Percentiles rank a stretch among this genome's conserved stretches.
Evolutionary conservation across 2,797 vertebrate genomes (phyloP).

Genomic region (Tenualosa thibaudeaui): DNA sequence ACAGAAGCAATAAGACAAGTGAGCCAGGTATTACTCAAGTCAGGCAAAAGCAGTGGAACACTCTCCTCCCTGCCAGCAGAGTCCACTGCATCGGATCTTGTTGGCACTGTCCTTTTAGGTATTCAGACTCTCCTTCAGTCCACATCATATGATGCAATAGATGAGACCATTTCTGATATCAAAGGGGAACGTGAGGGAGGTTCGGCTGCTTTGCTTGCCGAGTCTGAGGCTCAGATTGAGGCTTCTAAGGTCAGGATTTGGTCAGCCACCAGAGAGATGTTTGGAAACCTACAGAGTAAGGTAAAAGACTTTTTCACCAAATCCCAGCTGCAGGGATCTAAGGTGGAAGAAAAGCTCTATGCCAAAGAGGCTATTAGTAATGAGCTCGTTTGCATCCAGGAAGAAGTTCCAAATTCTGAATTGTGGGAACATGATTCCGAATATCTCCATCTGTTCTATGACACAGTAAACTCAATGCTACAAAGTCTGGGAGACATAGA

Average conservation of each 20-base stretch:
- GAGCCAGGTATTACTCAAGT: not conserved
- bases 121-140: conserved; percentile 2
- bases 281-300: not conserved
- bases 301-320: conserved; percentile 4
- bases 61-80: not conserved
- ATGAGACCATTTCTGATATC: not conserved
- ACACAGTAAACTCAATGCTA: not conserved
- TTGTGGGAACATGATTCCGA: not conserved
- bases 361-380: not conserved
- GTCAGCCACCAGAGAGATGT: not conserved
- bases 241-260: not conserved
- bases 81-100: conserved; percentile 1
- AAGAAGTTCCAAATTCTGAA: not conserved
- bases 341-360: not conserved
- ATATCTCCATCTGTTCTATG: not conserved
- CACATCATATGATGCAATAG: not conserved
- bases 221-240: not conserved
- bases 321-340: not conserved
- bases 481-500: not conserved
- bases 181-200: not conserved
- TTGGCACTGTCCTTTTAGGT: not conserved
- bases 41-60: not conserved
- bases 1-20: not conserved
- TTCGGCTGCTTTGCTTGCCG: not conserved
- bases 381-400: not conserved